A percentile compares a stretch with the other conserved stretches of the same genome.
Conservation (phyloP, 2,113 vertebrate genomes). For the Motacilla tschutschensis region DNA sequence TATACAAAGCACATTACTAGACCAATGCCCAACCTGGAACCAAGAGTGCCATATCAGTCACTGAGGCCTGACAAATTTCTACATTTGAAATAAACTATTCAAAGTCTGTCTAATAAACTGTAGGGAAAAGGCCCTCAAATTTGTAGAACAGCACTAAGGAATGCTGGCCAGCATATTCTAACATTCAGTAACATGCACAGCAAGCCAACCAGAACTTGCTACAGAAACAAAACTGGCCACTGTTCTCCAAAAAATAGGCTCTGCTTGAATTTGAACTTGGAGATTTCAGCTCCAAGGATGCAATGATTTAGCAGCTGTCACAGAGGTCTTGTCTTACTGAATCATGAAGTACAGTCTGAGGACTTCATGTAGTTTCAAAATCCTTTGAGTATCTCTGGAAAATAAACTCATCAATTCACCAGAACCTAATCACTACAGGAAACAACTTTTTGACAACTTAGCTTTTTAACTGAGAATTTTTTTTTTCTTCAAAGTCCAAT, state of each 20-base stretch:
- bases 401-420: not conserved
- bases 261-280: not conserved
- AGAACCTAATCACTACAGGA: not conserved
- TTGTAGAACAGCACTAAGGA: not conserved
- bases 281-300: not conserved
- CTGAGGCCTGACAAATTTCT: not conserved
- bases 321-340: not conserved
- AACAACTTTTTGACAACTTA: not conserved
- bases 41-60: not conserved
- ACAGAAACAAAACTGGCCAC: not conserved
- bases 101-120: not conserved
- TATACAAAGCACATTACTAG: not conserved
- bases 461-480: not conserved
- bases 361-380: not conserved
- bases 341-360: not conserved
- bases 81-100: not conserved
- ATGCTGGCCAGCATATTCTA: not conserved
- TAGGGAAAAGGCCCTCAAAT: not conserved
- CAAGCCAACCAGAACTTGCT: not conserved
- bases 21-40: not conserved
- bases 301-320: not conserved
- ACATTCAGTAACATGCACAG: fast-evolving
- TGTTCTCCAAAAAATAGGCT: not conserved
- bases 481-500: not conserved
- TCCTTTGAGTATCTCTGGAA: not conserved